phyloP scores from a whole-genome alignment of 2,888 invertebrate species.

The Troides oblongomaculatus region DNA sequence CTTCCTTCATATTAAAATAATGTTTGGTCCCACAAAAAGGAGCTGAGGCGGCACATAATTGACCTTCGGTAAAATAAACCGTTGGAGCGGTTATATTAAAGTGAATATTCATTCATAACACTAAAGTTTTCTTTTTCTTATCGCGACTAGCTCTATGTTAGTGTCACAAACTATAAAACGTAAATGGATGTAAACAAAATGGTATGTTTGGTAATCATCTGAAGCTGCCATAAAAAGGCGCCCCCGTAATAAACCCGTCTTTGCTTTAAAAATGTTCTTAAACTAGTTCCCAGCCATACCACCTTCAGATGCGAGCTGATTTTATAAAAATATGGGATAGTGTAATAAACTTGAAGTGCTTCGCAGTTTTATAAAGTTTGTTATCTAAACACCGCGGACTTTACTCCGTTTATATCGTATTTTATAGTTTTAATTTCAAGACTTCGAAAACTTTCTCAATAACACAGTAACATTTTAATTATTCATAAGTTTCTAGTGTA shows the following conservation, averaged over 20 bases:
- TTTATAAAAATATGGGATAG: slow-evolving; percentile 24
- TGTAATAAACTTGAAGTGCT: slow-evolving; percentile 32
- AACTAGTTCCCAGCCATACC: slow-evolving; percentile 36
- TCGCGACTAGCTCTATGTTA: too few species aligned
- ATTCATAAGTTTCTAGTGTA: neutral
- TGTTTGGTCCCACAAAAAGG: too few species aligned
- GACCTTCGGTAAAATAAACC: too few species aligned
- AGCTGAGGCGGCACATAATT: too few species aligned
- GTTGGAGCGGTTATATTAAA: too few species aligned
- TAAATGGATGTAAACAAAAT: too few species aligned
- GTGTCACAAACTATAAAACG: too few species aligned
- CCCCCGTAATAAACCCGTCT: slow-evolving; percentile 33
- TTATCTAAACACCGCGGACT: slow-evolving; percentile 25
- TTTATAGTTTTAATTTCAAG: slow-evolving; percentile 25
- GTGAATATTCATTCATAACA: too few species aligned
- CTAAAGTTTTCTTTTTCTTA: too few species aligned
- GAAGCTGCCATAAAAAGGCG: slow-evolving; percentile 3
- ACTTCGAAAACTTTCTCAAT: slow-evolving; percentile 16
- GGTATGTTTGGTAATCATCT: too few species aligned
- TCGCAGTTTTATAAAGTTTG: slow-evolving; percentile 32
- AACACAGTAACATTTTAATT: slow-evolving; percentile 13
- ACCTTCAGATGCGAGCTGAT: slow-evolving; percentile 31
- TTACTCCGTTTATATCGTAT: slow-evolving; percentile 20
- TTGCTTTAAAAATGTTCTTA: slow-evolving; percentile 36
- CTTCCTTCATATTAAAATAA: too few species aligned